Evolutionary conservation across 2,797 vertebrate genomes (phyloP).

Genomic region (Peromyscus melanophrys): DNA sequence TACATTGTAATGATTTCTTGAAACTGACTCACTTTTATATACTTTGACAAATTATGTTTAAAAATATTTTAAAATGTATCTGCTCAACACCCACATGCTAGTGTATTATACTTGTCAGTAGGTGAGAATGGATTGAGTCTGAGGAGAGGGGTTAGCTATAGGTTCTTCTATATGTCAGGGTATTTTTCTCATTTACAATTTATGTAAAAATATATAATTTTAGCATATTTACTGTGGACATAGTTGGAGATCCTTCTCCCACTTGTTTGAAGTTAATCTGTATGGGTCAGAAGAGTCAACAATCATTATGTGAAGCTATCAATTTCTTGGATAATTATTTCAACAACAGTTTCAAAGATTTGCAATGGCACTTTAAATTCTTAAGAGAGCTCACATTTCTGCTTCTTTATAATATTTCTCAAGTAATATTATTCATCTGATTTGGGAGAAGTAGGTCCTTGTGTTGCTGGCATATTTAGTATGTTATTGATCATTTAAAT

Average conservation of each 20-base stretch:
- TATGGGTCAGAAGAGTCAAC: not conserved
- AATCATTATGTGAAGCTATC: not conserved
- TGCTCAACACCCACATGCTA: constrained; percentile 11
- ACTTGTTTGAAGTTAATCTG: not conserved
- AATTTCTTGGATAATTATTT: not conserved
- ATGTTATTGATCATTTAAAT: constrained; percentile 48
- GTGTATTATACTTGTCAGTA: constrained; percentile 20
- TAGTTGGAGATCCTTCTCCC: not conserved
- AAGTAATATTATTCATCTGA: not conserved
- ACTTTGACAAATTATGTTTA: not conserved
- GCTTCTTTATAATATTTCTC: not conserved
- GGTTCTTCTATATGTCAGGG: not conserved
- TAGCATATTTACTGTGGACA: not conserved
- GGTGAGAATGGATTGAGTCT: not conserved
- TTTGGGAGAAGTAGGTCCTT: not conserved
- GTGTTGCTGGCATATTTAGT: not conserved
- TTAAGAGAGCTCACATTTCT: not conserved
- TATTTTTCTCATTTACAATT: not conserved
- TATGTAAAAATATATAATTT: not conserved
- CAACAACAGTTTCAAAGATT: not conserved
- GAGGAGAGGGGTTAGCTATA: not conserved
- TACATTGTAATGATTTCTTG: constrained; percentile 63
- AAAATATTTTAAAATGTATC: not conserved
- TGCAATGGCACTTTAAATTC: not conserved
- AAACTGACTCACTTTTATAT: not conserved